Evolutionary conservation across 1,140 invertebrate genomes (phyloP).

Genomic region (Varroa destructor): DNA sequence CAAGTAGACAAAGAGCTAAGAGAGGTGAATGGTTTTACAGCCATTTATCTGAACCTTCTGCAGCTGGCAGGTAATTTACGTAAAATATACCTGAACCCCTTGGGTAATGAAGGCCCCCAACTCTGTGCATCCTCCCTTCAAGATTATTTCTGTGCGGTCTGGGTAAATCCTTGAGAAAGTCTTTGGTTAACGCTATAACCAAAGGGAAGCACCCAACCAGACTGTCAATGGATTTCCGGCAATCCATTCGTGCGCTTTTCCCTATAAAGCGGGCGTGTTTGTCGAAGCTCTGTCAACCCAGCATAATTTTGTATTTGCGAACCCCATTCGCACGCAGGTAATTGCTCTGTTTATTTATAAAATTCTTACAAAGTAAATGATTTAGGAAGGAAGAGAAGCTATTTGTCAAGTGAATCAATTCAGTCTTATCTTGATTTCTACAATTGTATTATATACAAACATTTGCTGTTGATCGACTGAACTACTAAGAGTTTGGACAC

Average conservation of each 20-base stretch:
- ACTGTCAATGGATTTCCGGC: conserved; percentile 2
- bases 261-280: background rate
- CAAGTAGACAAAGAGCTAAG: background rate
- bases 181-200: background rate
- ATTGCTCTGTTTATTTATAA: too few relatives aligned
- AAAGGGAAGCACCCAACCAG: background rate
- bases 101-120: background rate
- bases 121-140: background rate
- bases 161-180: conserved; percentile 7
- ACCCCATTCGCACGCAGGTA: too few relatives aligned
- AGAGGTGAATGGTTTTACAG: too few relatives aligned
- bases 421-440: too few relatives aligned
- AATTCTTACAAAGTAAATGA: too few relatives aligned
- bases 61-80: background rate
- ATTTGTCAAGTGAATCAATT: too few relatives aligned
- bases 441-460: too few relatives aligned
- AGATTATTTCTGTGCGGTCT: background rate
- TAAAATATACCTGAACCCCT: background rate
- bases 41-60: too few relatives aligned
- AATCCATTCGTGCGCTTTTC: background rate
- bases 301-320: too few relatives aligned
- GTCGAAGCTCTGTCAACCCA: conserved; percentile 4
- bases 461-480: too few relatives aligned
- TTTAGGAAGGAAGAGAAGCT: too few relatives aligned
- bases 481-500: too few relatives aligned